phyloP scores from a whole-genome alignment of 1,140 invertebrate genomes.

The Spodoptera litura region DNA sequence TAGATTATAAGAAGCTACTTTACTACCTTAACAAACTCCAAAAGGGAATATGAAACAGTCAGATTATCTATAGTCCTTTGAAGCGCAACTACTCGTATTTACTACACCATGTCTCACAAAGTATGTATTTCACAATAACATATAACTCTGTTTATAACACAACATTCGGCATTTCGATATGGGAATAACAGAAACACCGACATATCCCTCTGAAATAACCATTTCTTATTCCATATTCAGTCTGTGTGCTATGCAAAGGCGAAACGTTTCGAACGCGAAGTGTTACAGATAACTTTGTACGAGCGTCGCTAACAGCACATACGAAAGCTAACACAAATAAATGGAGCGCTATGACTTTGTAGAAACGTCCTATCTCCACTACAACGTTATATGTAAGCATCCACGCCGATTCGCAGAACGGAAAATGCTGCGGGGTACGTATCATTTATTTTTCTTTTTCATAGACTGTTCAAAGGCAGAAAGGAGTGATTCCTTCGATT shows the following conservation, averaged over 20 bases:
- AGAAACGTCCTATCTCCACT: conserved; percentile 46
- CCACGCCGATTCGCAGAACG: conserved; percentile 16
- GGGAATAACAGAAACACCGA: conserved; percentile 26
- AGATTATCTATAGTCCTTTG: not conserved
- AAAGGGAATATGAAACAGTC: too few species aligned
- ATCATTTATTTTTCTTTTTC: conserved; percentile 57
- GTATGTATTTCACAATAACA: not conserved
- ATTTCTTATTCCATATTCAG: conserved; percentile 51
- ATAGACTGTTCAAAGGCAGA: conserved; percentile 48
- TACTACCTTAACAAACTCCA: too few species aligned
- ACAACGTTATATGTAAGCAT: conserved; percentile 29
- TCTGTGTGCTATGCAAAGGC: conserved; percentile 47
- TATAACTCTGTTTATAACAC: conserved; percentile 1
- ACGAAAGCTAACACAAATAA: conserved; percentile 54
- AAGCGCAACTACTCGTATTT: not conserved
- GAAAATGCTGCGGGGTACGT: conserved; percentile 44
- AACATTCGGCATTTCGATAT: conserved; percentile 30
- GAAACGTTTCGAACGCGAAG: conserved; percentile 52
- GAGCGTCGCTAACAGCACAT: conserved; percentile 51
- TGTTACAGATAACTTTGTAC: conserved; percentile 60
- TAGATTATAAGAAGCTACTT: too few species aligned
- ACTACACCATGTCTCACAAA: not conserved
- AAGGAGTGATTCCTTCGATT: conserved; percentile 48
- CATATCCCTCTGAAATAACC: conserved; percentile 34
- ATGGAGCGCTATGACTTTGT: conserved; percentile 54